phyloP scores from a whole-genome alignment of 1,140 invertebrate genomes.

The Sycophaga agraensis region DNA sequence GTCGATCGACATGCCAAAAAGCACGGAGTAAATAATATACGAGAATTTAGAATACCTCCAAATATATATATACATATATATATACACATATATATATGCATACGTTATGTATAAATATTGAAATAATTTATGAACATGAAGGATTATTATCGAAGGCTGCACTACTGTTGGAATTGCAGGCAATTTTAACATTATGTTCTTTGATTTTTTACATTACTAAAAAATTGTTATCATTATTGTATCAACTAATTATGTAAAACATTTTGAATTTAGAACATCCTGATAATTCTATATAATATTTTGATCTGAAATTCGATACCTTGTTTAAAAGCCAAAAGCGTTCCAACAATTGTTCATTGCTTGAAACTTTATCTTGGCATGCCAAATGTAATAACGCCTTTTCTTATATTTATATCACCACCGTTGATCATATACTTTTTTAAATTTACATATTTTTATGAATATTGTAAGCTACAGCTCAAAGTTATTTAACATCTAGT shows the following conservation, averaged over 20 bases:
- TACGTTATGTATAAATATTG: conserved; percentile 1
- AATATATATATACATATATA: conserved; percentile 32
- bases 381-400: too few relatives aligned
- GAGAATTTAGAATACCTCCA: conserved; percentile 15
- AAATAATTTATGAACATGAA: conserved; percentile 7
- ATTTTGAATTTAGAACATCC: too few relatives aligned
- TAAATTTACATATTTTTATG: too few relatives aligned
- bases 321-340: neutral
- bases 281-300: neutral
- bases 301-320: neutral
- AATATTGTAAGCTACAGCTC: too few relatives aligned
- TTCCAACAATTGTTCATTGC: too few relatives aligned
- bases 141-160: neutral
- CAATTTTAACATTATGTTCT: too few relatives aligned
- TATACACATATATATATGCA: neutral
- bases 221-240: too few relatives aligned
- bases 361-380: too few relatives aligned
- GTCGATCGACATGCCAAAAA: conserved; percentile 57
- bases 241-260: too few relatives aligned
- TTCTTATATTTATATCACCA: too few relatives aligned
- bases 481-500: neutral
- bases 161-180: neutral
- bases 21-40: conserved; percentile 38
- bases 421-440: too few relatives aligned
- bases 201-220: too few relatives aligned